Evolutionary conservation across 23 tunicate genomes (phyloP).

Genomic region (Trididemnum miniatum): DNA sequence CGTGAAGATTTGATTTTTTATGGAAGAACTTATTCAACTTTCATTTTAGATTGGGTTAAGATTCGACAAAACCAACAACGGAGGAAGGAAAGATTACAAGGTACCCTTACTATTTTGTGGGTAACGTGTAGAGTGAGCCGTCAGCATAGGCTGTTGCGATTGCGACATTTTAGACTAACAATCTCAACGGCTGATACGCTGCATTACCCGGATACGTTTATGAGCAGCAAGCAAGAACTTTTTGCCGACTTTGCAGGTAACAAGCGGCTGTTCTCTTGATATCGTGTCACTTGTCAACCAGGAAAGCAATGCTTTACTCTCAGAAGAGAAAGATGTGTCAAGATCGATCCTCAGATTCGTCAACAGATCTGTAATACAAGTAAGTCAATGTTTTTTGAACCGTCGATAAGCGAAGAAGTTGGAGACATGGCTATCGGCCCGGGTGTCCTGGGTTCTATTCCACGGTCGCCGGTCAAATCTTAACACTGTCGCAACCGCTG

Average conservation of each 20-base stretch:
- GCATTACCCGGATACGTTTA: no score
- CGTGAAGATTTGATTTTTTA: no score
- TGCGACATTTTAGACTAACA: no score
- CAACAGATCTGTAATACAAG: not conserved
- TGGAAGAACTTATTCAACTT: not conserved
- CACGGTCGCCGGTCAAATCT: no score
- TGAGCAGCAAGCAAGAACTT: no score
- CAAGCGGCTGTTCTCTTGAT: slow-evolving; percentile 1
- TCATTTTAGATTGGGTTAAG: slow-evolving; percentile 64
- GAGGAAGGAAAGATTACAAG: slow-evolving; percentile 50
- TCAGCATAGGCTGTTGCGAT: no score
- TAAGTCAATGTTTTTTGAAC: no score
- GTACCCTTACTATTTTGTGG: slow-evolving; percentile 54
- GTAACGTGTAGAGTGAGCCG: slow-evolving; percentile 25
- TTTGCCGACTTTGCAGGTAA: slow-evolving; percentile 51
- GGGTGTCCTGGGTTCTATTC: no score
- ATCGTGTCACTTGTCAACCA: not conserved
- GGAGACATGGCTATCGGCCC: no score
- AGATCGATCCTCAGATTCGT: not conserved
- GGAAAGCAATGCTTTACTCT: not conserved
- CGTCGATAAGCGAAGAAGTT: no score
- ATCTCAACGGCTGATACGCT: no score
- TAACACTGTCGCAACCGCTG: no score
- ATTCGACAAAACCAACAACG: slow-evolving; percentile 70
- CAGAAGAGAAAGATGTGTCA: slow-evolving; percentile 1